Base-by-base conservation (phyloP, 2,888 invertebrate species). In the Rhorus exstirpatorius region DNA sequence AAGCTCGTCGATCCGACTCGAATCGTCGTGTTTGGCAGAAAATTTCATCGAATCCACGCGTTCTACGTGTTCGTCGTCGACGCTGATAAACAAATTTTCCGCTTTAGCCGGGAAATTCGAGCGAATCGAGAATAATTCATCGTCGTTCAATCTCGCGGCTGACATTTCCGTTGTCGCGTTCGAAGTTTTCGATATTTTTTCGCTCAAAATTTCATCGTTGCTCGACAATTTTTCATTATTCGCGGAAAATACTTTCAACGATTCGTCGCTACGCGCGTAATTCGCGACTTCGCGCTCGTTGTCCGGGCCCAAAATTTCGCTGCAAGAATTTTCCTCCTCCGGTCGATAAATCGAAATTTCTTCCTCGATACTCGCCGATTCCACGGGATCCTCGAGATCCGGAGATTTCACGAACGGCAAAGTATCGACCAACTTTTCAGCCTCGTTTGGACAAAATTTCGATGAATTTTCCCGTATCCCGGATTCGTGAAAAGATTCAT, bases 41-140 rank as follows among this genome's bases (percentile, higher is more conserved):
- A 81, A 49, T 19, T 77, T 61, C 46, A 35, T 49, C 21, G 81
- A 79, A 0, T 88, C 85, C 7, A 84, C 81, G 24, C 85, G 26
- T n/a, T 53, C 81, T 76, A n/a, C 72, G 79, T 83, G 0, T 35
- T 88, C 0, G 88, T 90, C 8, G 91, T 92, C 91, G 1, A 86
- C 86, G 83, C 85, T 0, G 90, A 89, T 71, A 91, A 61, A 79
- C 90, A 89, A 74, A 31, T 68, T 49, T 0, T 44, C 72, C n/a
- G n/a, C n/a, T n/a, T n/a, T n/a, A n/a, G n/a, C n/a, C n/a, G n/a
- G n/a, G n/a, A n/a, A n/a, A n/a, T n/a, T n/a, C n/a, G n/a, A n/a
- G n/a, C n/a, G n/a, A n/a, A n/a, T n/a, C n/a, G n/a, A n/a, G n/a
- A n/a, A n/a, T n/a, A n/a, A n/a, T n/a, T n/a, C n/a, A n/a, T n/a